These are phyloP conservation scores for Carcinoscorpius rotundicauda DNA, from an alignment of 1,140 invertebrate genomes.

Conservation along the genomic window DNA sequence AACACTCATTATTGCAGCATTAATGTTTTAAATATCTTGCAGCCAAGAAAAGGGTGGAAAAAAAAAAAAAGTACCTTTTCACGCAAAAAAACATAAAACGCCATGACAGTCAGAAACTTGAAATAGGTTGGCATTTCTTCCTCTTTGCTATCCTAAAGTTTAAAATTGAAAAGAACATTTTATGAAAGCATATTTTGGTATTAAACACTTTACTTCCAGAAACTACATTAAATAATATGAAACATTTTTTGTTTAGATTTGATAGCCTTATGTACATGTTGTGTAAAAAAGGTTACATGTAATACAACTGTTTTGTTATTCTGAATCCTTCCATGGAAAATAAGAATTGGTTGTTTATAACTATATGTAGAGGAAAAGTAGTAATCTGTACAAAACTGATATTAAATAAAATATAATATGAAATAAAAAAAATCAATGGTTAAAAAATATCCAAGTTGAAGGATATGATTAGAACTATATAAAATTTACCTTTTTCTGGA, in stretches of 20 bases:
- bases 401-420: too few relatives aligned
- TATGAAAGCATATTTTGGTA: conserved; percentile 1
- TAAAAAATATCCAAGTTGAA: background rate
- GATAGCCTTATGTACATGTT: too few relatives aligned
- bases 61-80: conserved; percentile 50
- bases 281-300: too few relatives aligned
- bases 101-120: conserved; percentile 82
- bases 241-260: too few relatives aligned
- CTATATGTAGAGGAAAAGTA: too few relatives aligned
- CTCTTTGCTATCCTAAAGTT: background rate
- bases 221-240: too few relatives aligned
- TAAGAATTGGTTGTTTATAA: too few relatives aligned
- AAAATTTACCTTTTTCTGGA: conserved; percentile 34
- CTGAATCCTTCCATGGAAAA: too few relatives aligned
- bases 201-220: conserved; percentile 32
- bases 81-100: conserved; percentile 73
- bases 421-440: background rate
- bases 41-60: background rate
- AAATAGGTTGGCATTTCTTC: conserved; percentile 79
- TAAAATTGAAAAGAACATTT: too few relatives aligned
- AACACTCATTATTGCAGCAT: background rate
- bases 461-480: background rate
- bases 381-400: too few relatives aligned
- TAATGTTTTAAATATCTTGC: too few relatives aligned
- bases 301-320: too few relatives aligned